Evolutionary conservation across 2,797 vertebrate genomes (phyloP), one percentile per base, ranked within the genome.

Genomic region (Falco peregrinus): DNA sequence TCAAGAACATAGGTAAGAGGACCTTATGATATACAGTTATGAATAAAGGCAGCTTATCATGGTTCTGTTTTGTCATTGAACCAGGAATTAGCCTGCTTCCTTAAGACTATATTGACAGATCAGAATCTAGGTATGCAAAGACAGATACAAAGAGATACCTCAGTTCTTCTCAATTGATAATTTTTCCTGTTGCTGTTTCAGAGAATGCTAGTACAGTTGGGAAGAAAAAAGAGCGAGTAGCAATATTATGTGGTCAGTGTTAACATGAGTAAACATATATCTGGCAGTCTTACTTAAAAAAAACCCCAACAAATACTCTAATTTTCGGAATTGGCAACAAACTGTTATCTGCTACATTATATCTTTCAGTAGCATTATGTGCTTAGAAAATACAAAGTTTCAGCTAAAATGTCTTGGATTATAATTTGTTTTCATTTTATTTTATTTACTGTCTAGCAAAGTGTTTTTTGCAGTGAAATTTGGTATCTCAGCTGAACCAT

Each of bases 401-500:
- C 57, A 77, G 50, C 53, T 70, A 31, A 71, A 87, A 74, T 25
- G 51, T 61, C 37, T 68, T 59, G 64, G 6, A 68, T 64, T 79
- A 69, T 87, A 65, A 81, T 59, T 80, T 90, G 37, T 76, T 93
- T 85, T 56, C 3, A 65, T 88, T 89, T 92, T 75, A 35, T 79
- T 93, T 87, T 93, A 90, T 78, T 96, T 91, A 45, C 70, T 28
- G 7, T 59, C 76, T 76, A 75, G 56, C 48, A 85, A 77, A 87
- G 70, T 76, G 41, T 31, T 84, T 64, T 83, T 95, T 94, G 84
- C 77, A 93, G 68, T 54, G 61, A 93, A 91, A 89, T 92, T n/a
- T 65, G 53, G 43, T 79, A 90, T 94, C 89, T 95, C 88, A 91
- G 54, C 68, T 95, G 93, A 94, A 67, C 61, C 67, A 84, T 94